Evolutionary conservation across 1,140 invertebrate genomes (phyloP).

Genomic region (Muscidifurax raptorellus): DNA sequence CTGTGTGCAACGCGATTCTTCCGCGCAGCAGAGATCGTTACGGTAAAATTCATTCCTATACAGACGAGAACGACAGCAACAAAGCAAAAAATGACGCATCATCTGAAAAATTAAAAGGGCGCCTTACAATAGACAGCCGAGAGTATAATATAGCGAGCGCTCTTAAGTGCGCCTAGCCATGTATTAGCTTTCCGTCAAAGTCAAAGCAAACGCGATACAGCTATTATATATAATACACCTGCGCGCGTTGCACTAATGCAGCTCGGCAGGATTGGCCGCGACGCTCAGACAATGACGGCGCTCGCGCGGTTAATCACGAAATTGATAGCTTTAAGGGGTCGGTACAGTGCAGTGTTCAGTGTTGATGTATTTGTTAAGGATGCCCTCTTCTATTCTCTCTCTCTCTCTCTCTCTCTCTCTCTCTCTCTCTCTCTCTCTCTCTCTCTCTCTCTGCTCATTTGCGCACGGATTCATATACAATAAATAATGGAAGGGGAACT

Average conservation of each 20-base stretch:
- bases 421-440: not conserved
- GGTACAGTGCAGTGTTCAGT: not conserved
- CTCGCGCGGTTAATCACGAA: constrained; percentile 42
- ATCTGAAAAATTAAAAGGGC: not conserved
- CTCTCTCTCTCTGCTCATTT: not conserved
- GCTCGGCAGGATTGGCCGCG: not conserved
- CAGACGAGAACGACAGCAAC: not conserved
- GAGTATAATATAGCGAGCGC: not conserved
- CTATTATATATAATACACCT: not conserved
- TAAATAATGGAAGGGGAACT: not conserved
- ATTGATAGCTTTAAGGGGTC: constrained; percentile 43
- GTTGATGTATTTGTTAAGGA: constrained; percentile 56
- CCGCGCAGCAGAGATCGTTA: too few species aligned
- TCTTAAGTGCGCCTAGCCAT: not conserved
- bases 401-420: not conserved
- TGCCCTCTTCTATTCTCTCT: not conserved
- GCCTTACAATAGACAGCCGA: not conserved
- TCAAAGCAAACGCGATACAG: constrained; percentile 26
- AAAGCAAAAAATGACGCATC: not conserved
- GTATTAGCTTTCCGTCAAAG: constrained; percentile 38
- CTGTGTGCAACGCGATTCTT: too few species aligned
- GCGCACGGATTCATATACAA: not conserved
- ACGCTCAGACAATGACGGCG: constrained; percentile 39
- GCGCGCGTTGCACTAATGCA: not conserved
- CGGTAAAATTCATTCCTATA: not conserved